A percentile compares a stretch with the other conserved stretches of the same genome.
Evolutionary conservation across 2,888 invertebrate species (phyloP).

Genomic region (Galerucella nymphaeae): DNA sequence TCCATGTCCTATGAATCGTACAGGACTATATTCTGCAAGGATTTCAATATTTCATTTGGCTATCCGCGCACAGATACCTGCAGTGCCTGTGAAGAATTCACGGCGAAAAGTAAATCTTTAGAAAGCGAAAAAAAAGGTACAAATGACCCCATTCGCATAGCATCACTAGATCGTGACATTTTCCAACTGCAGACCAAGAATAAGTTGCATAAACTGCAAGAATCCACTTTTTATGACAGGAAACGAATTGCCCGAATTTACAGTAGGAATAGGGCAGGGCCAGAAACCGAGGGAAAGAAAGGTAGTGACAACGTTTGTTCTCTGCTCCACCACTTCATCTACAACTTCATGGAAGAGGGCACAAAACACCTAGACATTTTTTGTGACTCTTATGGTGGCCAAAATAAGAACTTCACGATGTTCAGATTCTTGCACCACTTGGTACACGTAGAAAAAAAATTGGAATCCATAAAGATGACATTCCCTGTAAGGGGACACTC

Average conservation of each 20-base stretch:
- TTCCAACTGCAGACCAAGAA: not conserved
- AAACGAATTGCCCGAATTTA: not conserved
- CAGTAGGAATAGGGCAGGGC: conserved; percentile 15
- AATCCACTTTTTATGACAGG: not conserved
- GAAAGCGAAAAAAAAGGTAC: not conserved
- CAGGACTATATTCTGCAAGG: conserved; percentile 44
- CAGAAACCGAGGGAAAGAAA: conserved; percentile 47
- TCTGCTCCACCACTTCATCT: conserved; percentile 50
- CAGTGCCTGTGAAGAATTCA: conserved; percentile 43
- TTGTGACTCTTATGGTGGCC: conserved; percentile 50
- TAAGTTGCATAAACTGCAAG: not conserved
- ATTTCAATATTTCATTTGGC: conserved; percentile 51
- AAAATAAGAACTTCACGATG: conserved; percentile 52
- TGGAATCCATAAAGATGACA: conserved; percentile 48
- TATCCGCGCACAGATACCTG: conserved; percentile 52
- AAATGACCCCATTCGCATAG: too few species aligned
- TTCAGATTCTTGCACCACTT: conserved; percentile 49
- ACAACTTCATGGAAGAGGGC: conserved; percentile 32
- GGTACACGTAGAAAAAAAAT: conserved; percentile 44
- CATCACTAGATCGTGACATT: not conserved
- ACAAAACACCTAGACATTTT: conserved; percentile 46
- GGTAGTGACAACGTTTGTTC: conserved; percentile 45
- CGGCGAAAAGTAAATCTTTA: conserved; percentile 6
- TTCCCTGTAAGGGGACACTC: conserved; percentile 52
- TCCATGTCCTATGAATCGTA: conserved; percentile 48